Evolutionary conservation across 2,113 vertebrate genomes (phyloP).

Genomic region (Seriola dumerili): DNA sequence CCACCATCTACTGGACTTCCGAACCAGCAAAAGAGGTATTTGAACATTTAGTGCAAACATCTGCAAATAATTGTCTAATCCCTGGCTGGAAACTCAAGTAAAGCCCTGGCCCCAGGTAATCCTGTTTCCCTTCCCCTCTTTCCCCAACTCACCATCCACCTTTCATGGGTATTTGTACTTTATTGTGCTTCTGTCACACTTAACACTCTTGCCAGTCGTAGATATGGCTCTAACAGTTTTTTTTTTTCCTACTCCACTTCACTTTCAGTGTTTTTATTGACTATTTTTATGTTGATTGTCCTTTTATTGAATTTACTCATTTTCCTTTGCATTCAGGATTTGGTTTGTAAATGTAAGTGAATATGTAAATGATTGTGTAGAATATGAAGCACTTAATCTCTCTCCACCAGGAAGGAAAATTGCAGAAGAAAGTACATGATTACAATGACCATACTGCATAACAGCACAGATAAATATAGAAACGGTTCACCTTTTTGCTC

Average conservation of each 20-base stretch:
- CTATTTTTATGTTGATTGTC: neutral
- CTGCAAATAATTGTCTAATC: constrained; percentile 6
- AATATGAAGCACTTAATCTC: neutral
- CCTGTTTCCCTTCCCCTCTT: constrained; percentile 20
- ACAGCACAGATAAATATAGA: neutral
- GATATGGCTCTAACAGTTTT: neutral
- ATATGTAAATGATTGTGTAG: neutral
- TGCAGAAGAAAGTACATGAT: neutral
- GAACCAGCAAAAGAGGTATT: neutral
- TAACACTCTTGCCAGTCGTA: neutral
- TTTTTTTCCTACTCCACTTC: neutral
- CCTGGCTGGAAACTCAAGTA: neutral
- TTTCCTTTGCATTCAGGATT: neutral
- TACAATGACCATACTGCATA: constrained; percentile 1
- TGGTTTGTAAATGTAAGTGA: neutral
- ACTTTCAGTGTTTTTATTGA: neutral
- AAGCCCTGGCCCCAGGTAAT: constrained; percentile 7
- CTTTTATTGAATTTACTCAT: neutral
- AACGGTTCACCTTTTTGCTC: neutral
- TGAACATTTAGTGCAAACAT: neutral
- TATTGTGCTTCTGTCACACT: constrained; percentile 9
- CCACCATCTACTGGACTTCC: neutral
- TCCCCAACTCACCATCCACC: neutral
- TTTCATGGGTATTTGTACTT: constrained; percentile 20
- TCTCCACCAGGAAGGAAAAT: neutral